A percentile compares a stretch with the other conserved stretches of the same genome.
These are phyloP conservation scores for Saxidomus purpurata DNA, from an alignment of 1,140 invertebrate genomes.

Conservation along the genomic window DNA sequence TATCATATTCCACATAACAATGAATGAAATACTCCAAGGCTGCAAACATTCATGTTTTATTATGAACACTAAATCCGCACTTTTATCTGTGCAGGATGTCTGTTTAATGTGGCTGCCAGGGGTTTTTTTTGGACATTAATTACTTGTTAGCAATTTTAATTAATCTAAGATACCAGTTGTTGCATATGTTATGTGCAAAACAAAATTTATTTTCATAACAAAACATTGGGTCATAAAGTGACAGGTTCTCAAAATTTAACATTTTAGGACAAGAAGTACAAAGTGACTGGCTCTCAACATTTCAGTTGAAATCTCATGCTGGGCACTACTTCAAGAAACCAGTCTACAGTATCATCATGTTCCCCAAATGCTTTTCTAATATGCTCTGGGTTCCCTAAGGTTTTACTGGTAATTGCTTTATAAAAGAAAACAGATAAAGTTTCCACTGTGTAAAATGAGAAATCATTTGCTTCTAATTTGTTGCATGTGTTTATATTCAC, in stretches of 20 bases:
- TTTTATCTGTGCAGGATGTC: background rate
- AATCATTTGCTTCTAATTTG: conserved; percentile 66
- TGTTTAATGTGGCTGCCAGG: background rate
- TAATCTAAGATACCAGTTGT: background rate
- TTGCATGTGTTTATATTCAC: conserved; percentile 56
- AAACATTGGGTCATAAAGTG: background rate
- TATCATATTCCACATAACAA: conserved; percentile 28
- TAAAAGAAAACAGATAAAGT: conserved; percentile 70
- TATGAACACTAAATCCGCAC: background rate
- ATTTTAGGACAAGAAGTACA: too few relatives aligned
- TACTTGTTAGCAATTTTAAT: conserved; percentile 13
- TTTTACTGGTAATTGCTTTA: conserved; percentile 57
- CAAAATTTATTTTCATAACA: background rate
- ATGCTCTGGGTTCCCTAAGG: background rate
- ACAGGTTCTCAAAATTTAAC: background rate
- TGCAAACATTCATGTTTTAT: background rate
- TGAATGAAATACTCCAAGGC: background rate
- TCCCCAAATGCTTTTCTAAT: conserved; percentile 47
- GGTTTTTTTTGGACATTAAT: background rate
- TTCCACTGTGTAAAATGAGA: conserved; percentile 64
- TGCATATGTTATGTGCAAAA: background rate
- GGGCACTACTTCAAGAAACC: background rate
- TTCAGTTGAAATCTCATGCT: background rate
- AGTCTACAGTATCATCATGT: conserved; percentile 28
- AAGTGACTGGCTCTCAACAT: too few relatives aligned